phyloP scores from a whole-genome alignment of 2,888 invertebrate genomes.

The Zhuqinia jingwanae region DNA sequence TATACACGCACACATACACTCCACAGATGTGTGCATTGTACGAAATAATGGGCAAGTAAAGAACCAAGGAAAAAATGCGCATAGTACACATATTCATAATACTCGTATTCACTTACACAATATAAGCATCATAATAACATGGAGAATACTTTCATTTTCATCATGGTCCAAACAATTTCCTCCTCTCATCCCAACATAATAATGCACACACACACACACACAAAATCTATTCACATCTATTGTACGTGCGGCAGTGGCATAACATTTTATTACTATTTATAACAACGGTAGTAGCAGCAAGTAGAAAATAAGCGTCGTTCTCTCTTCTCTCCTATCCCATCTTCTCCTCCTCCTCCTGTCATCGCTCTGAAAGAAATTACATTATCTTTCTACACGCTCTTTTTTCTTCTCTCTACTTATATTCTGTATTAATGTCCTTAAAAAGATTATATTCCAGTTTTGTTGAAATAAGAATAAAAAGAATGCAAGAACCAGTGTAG shows the following conservation, averaged over 20 bases:
- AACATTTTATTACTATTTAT: too few species aligned
- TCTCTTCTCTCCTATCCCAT: neutral
- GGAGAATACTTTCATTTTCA: constrained; percentile 14
- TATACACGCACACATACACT: neutral
- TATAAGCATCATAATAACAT: neutral
- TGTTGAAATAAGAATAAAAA: neutral
- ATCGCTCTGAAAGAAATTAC: constrained; percentile 24
- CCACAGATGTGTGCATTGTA: neutral
- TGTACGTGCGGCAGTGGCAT: neutral
- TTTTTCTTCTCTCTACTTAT: constrained; percentile 17
- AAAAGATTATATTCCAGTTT: constrained; percentile 16
- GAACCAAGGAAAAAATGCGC: neutral
- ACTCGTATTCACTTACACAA: neutral
- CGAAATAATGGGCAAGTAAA: neutral
- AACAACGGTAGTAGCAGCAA: too few species aligned
- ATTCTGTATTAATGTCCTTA: constrained; percentile 20
- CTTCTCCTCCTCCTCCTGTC: neutral
- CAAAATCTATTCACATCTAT: neutral
- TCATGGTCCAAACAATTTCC: constrained; percentile 33
- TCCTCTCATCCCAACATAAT: neutral
- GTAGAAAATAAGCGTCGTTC: neutral
- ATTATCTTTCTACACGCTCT: neutral
- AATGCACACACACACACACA: neutral
- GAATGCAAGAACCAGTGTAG: neutral
- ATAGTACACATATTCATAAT: neutral